These are phyloP conservation scores for Thera obeliscata DNA, from an alignment of 2,888 invertebrate genomes.

Conservation along the genomic window DNA sequence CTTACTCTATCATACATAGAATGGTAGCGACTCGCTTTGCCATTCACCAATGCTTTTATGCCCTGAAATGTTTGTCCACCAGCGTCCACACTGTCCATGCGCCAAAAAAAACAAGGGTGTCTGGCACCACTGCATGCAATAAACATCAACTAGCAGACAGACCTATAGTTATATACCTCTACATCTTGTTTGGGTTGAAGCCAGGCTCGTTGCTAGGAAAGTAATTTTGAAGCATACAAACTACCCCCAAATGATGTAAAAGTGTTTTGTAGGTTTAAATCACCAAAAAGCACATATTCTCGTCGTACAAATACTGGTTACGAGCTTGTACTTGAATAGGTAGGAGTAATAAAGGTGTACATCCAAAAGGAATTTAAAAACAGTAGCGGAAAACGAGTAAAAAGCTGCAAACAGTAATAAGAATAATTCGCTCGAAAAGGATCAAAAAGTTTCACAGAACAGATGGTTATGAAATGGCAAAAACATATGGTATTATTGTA, in stretches of 20 bases:
- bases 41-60: slow-evolving; percentile 17
- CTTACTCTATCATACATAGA: slow-evolving; percentile 2
- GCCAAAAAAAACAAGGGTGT: slow-evolving; percentile 23
- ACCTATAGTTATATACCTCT: slow-evolving; percentile 4
- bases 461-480: background rate
- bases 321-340: too few relatives aligned
- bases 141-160: slow-evolving; percentile 25
- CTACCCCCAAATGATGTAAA: background rate
- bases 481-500: too few relatives aligned
- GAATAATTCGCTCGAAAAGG: slow-evolving; percentile 14
- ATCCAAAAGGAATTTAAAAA: too few relatives aligned
- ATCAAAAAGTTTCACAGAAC: slow-evolving; percentile 18
- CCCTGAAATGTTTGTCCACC: slow-evolving; percentile 27
- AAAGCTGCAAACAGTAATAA: slow-evolving; percentile 8
- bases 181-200: slow-evolving; percentile 7
- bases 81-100: slow-evolving; percentile 16
- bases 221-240: background rate
- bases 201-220: slow-evolving; percentile 4
- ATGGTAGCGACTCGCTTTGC: slow-evolving; percentile 4
- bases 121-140: slow-evolving; percentile 28
- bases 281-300: too few relatives aligned
- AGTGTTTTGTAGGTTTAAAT: background rate
- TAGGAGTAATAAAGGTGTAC: too few relatives aligned
- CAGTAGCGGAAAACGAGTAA: too few relatives aligned
- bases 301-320: too few relatives aligned